Conservation (phyloP, 2,888 invertebrate species). For the Ptychoptera albimana region DNA sequence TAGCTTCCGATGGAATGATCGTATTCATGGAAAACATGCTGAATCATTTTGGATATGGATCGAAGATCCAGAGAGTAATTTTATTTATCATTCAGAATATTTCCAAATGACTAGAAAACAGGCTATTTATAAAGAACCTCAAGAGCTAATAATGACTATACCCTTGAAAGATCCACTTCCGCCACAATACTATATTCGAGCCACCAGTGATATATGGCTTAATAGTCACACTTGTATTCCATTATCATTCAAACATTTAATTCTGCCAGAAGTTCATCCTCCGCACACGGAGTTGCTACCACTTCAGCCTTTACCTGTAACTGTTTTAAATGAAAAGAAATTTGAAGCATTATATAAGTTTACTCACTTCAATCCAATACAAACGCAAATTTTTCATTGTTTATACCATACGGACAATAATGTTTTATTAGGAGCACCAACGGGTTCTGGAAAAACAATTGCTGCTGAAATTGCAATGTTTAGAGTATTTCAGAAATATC, state of each 20-base stretch:
- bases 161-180: conserved; percentile 85
- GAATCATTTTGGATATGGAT: conserved; percentile 98
- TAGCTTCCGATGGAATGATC: conserved; percentile 74
- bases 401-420: conserved; percentile 90
- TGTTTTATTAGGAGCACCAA: conserved; percentile 71
- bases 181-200: conserved; percentile 77
- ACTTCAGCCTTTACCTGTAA: conserved; percentile 76
- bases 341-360: conserved; percentile 79
- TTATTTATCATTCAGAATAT: conserved; percentile 91
- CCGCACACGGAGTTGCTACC: conserved; percentile 87
- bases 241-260: conserved; percentile 67
- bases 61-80: conserved; percentile 86
- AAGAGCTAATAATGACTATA: conserved; percentile 86
- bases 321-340: conserved; percentile 57
- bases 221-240: conserved; percentile 42
- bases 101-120: conserved; percentile 40
- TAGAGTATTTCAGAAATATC: conserved; percentile 67
- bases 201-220: conserved; percentile 65
- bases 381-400: conserved; percentile 94
- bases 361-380: conserved; percentile 95
- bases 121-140: conserved; percentile 56
- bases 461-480: conserved; percentile 97
- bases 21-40: conserved; percentile 69
- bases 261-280: conserved; percentile 80
- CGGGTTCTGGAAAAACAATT: conserved; percentile 93